Conservation (phyloP, 1,140 invertebrate species). For the Drosophila grimshawi region DNA sequence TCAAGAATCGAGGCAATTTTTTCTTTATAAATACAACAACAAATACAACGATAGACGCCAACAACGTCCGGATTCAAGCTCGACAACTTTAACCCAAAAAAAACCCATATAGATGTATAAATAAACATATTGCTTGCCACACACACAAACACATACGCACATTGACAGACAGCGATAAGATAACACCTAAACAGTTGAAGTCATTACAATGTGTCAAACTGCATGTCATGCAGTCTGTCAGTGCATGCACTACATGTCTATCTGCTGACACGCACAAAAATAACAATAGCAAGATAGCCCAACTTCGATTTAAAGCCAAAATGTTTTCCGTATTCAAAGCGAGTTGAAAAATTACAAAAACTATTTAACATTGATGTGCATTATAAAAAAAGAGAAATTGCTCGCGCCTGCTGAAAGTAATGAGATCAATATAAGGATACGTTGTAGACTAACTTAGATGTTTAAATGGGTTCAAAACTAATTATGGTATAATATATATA, state of each 20-base stretch:
- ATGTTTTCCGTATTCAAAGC: not conserved
- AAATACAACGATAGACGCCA: slow-evolving; percentile 16
- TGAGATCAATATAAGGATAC: no score
- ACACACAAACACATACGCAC: slow-evolving; percentile 9
- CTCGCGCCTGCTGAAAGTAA: no score
- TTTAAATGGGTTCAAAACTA: no score
- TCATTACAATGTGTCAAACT: slow-evolving; percentile 49
- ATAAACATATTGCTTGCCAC: slow-evolving; percentile 32
- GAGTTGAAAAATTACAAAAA: not conserved
- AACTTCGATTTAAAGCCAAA: not conserved
- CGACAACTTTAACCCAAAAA: slow-evolving; percentile 30
- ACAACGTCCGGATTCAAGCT: slow-evolving; percentile 21
- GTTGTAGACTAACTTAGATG: no score
- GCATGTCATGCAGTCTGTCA: slow-evolving; percentile 53
- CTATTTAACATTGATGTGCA: not conserved
- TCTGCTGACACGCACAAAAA: slow-evolving; percentile 25
- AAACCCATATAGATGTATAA: slow-evolving; percentile 14
- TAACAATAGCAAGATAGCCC: slow-evolving; percentile 15
- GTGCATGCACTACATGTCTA: slow-evolving; percentile 26
- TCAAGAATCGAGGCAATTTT: slow-evolving; percentile 18
- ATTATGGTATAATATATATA: no score
- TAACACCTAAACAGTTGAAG: slow-evolving; percentile 44
- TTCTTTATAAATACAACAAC: slow-evolving; percentile 32
- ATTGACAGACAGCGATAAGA: slow-evolving; percentile 42
- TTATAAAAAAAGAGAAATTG: no score